phyloP scores from a whole-genome alignment of 2,888 invertebrate species.

The Limulus polyphemus region DNA sequence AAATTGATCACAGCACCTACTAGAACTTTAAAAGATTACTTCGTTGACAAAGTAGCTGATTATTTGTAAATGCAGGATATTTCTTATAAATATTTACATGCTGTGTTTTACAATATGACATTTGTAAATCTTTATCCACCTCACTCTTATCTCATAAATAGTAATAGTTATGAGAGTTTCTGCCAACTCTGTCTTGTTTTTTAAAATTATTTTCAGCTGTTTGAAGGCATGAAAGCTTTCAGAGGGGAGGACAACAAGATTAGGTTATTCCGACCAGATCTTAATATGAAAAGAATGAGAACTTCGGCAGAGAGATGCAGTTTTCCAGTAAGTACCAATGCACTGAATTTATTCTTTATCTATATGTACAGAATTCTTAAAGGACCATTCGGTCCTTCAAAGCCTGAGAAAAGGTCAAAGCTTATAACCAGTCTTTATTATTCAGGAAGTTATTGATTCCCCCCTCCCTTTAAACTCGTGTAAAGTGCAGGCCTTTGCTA shows the following conservation, averaged over 20 bases:
- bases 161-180: background rate
- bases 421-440: no score
- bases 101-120: no score
- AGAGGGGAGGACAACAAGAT: constrained; percentile 83
- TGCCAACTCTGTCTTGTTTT: constrained; percentile 17
- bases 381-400: no score
- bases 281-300: constrained; percentile 91
- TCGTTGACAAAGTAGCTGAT: background rate
- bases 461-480: no score
- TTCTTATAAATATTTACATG: background rate
- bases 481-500: no score
- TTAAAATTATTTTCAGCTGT: constrained; percentile 51
- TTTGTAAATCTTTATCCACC: no score
- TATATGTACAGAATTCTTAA: no score
- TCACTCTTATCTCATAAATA: background rate
- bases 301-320: constrained; percentile 67
- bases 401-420: no score
- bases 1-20: background rate
- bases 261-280: constrained; percentile 82
- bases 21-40: background rate
- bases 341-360: background rate
- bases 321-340: constrained; percentile 49
- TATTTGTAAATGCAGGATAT: background rate
- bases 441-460: no score
- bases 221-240: constrained; percentile 97